Percentiles rank a stretch among this genome's conserved stretches.
Conservation (phyloP, 2,888 invertebrate species). For the Yponomeuta evonymella region DNA sequence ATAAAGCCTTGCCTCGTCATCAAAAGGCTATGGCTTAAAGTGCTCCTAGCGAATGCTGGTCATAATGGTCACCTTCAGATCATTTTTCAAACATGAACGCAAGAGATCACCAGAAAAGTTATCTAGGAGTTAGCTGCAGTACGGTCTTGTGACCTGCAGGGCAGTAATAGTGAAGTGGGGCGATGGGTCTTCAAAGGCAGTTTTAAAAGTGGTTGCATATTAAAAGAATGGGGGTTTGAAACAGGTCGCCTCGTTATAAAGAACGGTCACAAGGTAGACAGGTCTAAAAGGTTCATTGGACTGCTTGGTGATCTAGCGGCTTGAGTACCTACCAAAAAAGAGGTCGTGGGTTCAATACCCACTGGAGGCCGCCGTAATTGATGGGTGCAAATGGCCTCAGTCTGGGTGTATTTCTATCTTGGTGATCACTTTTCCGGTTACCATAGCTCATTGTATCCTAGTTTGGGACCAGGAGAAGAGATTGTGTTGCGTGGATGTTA, state of each 20-base stretch:
- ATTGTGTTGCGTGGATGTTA: too few relatives aligned
- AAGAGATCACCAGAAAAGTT: neutral
- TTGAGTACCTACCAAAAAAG: too few relatives aligned
- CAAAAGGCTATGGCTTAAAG: slow-evolving; percentile 10
- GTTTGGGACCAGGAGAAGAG: too few relatives aligned
- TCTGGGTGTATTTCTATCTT: too few relatives aligned
- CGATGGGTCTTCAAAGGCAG: neutral
- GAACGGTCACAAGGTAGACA: neutral
- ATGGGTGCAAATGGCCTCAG: too few relatives aligned
- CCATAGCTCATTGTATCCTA: too few relatives aligned
- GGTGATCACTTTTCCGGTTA: too few relatives aligned
- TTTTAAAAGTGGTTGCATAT: neutral
- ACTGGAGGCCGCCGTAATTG: too few relatives aligned
- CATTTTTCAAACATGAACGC: neutral
- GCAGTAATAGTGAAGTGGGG: neutral
- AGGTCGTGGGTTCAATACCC: too few relatives aligned
- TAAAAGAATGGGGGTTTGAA: slow-evolving; percentile 12
- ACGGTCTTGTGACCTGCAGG: neutral
- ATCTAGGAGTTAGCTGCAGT: neutral
- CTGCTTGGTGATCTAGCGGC: neutral
- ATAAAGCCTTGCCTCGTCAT: slow-evolving; percentile 36
- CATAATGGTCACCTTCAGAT: neutral
- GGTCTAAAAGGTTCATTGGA: neutral
- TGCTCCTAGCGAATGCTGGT: neutral
- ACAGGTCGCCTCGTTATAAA: slow-evolving; percentile 6